Base-by-base conservation (phyloP, 2,888 invertebrate genomes). In the Microplitis manilae region DNA sequence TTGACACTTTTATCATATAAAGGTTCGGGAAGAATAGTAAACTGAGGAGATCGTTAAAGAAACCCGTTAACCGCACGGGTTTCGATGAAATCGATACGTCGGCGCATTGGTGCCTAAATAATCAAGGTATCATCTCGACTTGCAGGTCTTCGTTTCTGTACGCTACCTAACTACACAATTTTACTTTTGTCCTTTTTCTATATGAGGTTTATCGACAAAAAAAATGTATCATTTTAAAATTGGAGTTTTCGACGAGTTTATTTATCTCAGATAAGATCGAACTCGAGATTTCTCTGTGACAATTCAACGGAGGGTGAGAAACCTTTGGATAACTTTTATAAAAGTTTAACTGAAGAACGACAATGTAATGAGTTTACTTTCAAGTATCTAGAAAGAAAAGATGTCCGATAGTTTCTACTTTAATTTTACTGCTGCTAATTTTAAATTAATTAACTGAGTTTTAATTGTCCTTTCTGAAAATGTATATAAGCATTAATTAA, bases 91-190 rank as follows among this genome's bases (percentile, higher is more conserved):
- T 89, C 89, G 89, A 89, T 89, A 89, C 88, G 86, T 86, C 83
- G 81, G 71, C 13, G 79, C 79, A 81, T 78, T 76, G 81, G 84
- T 84, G 85, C 84, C 87, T 87, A 86, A 89, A 87, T 89, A 89
- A 89, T 89, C 89, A 88, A 87, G 88, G 88, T 88, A 89, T 89
- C 89, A 88, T 88, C 87, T 86, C 87, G 85, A 89, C 89, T 89
- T 88, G 89, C 83, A 82, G 88, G 89, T 86, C 88, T 89, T 89
- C 89, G 40, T 65, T 30, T 72, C 67, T 68, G 13, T 68, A 50
- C 50, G 62, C 65, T 65, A 30, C 65, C 65, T 38, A 65, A 38
- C 38, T 65, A 13, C 13, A 65, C 20, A 38, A 65, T 65, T 65
- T 65, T 9, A 38, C 13, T 38, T 65, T 65, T 65, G 38, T 38